These are phyloP conservation scores for Fregata magnificens DNA, from an alignment of 2,113 vertebrate species.

Conservation along the genomic window DNA sequence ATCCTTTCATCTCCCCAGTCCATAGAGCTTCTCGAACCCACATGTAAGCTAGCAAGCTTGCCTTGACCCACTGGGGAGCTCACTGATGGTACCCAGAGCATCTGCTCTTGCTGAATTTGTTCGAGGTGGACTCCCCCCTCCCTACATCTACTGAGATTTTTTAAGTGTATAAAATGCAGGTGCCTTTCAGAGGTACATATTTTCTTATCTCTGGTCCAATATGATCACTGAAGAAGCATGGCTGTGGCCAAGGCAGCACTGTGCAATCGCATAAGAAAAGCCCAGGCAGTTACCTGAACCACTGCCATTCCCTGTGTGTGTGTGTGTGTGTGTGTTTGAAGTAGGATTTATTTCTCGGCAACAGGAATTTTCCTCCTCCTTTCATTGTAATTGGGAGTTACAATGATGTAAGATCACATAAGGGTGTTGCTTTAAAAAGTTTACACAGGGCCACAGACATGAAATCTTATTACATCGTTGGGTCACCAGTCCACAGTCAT, in stretches of 20 bases:
- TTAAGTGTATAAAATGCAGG: background rate
- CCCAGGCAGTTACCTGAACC: background rate
- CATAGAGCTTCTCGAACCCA: background rate
- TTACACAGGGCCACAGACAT: background rate
- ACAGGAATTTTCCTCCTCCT: background rate
- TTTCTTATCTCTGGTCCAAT: background rate
- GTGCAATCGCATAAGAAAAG: background rate
- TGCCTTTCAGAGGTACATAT: background rate
- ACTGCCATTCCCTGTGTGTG: background rate
- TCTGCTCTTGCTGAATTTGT: background rate
- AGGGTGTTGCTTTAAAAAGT: conserved; percentile 20
- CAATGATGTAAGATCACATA: background rate
- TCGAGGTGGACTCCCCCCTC: background rate
- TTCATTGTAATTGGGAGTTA: background rate
- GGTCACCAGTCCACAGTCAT: background rate
- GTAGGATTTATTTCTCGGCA: conserved; percentile 19
- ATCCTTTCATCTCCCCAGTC: background rate
- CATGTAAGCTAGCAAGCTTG: background rate
- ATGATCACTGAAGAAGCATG: background rate
- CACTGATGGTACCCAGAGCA: background rate
- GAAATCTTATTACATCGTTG: background rate
- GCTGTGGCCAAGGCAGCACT: background rate
- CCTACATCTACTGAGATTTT: background rate
- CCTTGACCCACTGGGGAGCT: background rate
- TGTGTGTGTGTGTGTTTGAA: background rate